These are phyloP conservation scores for Hoplostethus atlanticus DNA, from an alignment of 2,797 vertebrate genomes.

Conservation along the genomic window DNA sequence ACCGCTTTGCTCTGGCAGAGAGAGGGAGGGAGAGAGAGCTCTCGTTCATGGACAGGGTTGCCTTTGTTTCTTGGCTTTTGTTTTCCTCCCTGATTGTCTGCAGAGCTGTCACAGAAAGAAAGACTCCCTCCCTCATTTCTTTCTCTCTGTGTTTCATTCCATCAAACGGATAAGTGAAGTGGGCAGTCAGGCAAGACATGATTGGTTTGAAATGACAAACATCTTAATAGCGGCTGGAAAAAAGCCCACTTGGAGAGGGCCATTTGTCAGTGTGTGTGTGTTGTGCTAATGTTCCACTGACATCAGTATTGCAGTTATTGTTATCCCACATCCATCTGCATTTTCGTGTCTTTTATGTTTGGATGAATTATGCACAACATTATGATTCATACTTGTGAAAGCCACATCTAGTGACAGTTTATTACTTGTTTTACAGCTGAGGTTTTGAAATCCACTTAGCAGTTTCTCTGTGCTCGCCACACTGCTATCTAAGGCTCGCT, in stretches of 20 bases:
- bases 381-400: constrained; percentile 2
- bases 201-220: constrained; percentile 64
- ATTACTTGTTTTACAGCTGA: neutral
- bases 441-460: neutral
- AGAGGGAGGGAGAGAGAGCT: neutral
- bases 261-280: constrained; percentile 32
- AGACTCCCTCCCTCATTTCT: constrained; percentile 7
- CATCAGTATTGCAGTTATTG: constrained; percentile 24
- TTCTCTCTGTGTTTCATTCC: constrained; percentile 44
- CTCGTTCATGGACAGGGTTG: constrained; percentile 54
- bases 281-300: constrained; percentile 10
- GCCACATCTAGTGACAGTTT: neutral
- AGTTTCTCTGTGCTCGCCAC: neutral
- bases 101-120: constrained; percentile 38
- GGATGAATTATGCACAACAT: neutral
- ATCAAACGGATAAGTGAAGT: constrained; percentile 53
- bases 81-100: constrained; percentile 29
- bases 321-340: neutral
- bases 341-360: neutral
- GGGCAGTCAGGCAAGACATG: constrained; percentile 48
- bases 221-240: constrained; percentile 57
- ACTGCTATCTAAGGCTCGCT: neutral
- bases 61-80: constrained; percentile 68
- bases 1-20: neutral
- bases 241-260: constrained; percentile 26